Percentiles rank a stretch among this genome's conserved stretches.
Evolutionary conservation across 2,888 invertebrate species (phyloP).

Genomic region (Apodemia zela): DNA sequence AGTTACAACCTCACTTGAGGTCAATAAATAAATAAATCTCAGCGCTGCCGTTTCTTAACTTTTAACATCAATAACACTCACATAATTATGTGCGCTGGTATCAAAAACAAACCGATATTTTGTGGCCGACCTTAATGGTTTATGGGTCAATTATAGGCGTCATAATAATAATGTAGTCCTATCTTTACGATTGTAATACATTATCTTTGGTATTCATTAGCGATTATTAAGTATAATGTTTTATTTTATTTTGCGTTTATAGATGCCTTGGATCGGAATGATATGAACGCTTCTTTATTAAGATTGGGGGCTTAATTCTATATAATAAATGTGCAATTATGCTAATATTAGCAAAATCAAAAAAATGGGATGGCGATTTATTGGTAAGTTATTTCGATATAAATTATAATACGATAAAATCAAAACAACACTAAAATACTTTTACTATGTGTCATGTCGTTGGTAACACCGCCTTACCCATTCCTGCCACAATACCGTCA

Average conservation of each 20-base stretch:
- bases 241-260: slow-evolving; percentile 18
- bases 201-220: slow-evolving; percentile 37
- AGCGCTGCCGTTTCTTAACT: slow-evolving; percentile 58
- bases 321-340: slow-evolving; percentile 33
- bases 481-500: no score
- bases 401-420: no score
- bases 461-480: no score
- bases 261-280: not conserved
- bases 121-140: slow-evolving; percentile 65
- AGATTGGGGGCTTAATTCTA: slow-evolving; percentile 29
- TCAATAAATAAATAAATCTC: slow-evolving; percentile 76
- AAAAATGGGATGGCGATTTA: no score
- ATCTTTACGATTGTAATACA: slow-evolving; percentile 37
- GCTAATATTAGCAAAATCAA: slow-evolving; percentile 26
- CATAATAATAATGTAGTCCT: slow-evolving; percentile 57
- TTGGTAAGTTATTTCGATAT: no score
- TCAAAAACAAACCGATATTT: slow-evolving; percentile 71
- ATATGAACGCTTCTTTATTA: not conserved
- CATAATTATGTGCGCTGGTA: slow-evolving; percentile 69
- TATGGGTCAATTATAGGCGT: slow-evolving; percentile 73
- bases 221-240: slow-evolving; percentile 37
- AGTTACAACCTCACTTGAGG: slow-evolving; percentile 44
- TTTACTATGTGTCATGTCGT: no score
- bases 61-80: slow-evolving; percentile 60
- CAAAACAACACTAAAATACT: no score